Evolutionary conservation across 2,888 invertebrate species (phyloP), one percentile per base, ranked within the genome.

Genomic region (Amorpha juglandis): DNA sequence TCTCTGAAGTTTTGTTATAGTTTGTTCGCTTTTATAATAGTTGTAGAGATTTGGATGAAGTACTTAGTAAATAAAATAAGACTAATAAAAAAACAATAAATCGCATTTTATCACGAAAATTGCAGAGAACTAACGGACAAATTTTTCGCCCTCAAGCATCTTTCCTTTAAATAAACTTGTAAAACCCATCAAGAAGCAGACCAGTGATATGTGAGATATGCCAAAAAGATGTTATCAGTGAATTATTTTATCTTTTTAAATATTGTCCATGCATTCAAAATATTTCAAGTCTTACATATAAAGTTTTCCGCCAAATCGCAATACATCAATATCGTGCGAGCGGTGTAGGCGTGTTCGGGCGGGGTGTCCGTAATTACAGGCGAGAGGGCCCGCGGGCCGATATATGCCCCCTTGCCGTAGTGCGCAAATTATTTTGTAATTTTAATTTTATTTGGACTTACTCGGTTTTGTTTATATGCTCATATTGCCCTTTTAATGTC

Each of bases 361-460:
- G 87, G 87, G 77, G 81, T 79, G 72, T 66, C 75, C 83, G 82
- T 92, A 92, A 92, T 92, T 92, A 92, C 90, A 91, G 90, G 79
- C 84, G 74, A 74, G 75, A 73, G 79, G 69, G 80, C 82, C 90
- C 85, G 83, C 86, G 82, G 88, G 87, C 87, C 83, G 81, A 81
- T 78, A 76, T 78, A 79, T 84, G 80, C 79, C 38, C 38, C 38
- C 86, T 83, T 82, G 81, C 80, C 79, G 78, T 74, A 72, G 75
- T 77, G 76, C 74, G 89, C 88, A 89, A 89, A 92, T 92, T 91
- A 92, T 92, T 92, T 92, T 89, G 87, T 90, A 84, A 88, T 86
- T 88, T 90, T 90, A 85, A 85, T 89, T 89, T 91, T 91, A 89
- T 90, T 91, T 90, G 87, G 83, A 89, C 87, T 89, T 89, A 85